phyloP scores from a whole-genome alignment of 2,888 invertebrate species.

The Eupeodes latifasciatus region DNA sequence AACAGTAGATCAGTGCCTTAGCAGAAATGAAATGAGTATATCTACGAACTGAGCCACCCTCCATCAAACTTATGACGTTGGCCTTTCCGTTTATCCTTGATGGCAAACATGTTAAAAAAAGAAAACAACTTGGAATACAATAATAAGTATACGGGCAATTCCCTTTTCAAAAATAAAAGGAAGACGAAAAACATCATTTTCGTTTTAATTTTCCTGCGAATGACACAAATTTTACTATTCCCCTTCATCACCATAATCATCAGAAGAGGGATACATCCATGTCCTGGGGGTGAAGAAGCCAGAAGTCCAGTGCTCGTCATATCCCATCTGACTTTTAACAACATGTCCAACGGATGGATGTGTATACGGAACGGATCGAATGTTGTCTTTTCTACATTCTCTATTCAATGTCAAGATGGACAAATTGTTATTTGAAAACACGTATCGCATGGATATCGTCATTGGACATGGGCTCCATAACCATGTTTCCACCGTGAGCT shows the following conservation, averaged over 20 bases:
- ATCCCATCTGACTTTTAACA: slow-evolving; percentile 46
- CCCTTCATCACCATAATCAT: slow-evolving; percentile 23
- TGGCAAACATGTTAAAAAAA: slow-evolving; percentile 27
- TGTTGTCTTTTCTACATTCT: slow-evolving; percentile 7
- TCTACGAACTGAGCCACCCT: slow-evolving; percentile 42
- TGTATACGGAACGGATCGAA: slow-evolving; percentile 14
- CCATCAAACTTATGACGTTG: slow-evolving; percentile 69
- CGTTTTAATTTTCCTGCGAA: slow-evolving; percentile 74
- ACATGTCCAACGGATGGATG: slow-evolving; percentile 29
- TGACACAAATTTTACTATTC: slow-evolving; percentile 70
- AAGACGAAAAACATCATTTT: slow-evolving; percentile 72
- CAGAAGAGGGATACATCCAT: slow-evolving; percentile 16
- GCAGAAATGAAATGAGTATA: slow-evolving; percentile 59
- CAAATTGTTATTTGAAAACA: slow-evolving; percentile 33
- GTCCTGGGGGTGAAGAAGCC: slow-evolving; percentile 39
- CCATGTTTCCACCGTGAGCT: no score
- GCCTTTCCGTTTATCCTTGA: slow-evolving; percentile 51
- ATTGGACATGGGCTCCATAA: no score
- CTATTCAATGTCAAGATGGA: slow-evolving; percentile 40
- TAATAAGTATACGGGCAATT: slow-evolving; percentile 45
- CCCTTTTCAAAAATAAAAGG: slow-evolving; percentile 45
- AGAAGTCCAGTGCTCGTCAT: slow-evolving; percentile 15
- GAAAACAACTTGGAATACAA: slow-evolving; percentile 36
- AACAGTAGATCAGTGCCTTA: slow-evolving; percentile 30
- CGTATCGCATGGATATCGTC: neutral